phyloP scores from a whole-genome alignment of 2,113 vertebrate species.

The Uria lomvia region DNA sequence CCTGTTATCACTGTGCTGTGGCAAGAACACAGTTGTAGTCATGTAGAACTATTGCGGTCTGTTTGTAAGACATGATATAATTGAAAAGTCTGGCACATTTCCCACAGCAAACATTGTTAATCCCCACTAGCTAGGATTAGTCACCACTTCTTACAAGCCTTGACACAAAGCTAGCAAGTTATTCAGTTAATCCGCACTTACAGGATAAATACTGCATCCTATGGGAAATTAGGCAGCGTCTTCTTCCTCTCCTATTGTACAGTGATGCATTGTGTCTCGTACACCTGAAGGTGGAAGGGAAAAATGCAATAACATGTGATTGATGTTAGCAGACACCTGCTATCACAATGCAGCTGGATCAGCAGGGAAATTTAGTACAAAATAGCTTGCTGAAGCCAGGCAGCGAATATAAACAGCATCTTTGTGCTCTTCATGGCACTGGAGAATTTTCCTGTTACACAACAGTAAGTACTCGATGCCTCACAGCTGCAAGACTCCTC shows the following conservation, averaged over 20 bases:
- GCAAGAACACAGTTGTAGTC: not conserved
- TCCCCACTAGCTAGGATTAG: conserved; percentile 66
- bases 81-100: conserved; percentile 61
- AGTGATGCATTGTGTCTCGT: not conserved
- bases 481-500: not conserved
- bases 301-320: conserved; percentile 1
- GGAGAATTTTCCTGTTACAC: not conserved
- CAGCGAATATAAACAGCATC: not conserved
- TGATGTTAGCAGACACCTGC: conserved; percentile 25
- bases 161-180: conserved; percentile 66
- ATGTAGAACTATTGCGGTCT: not conserved
- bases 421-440: not conserved
- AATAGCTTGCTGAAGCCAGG: not conserved
- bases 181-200: conserved; percentile 56
- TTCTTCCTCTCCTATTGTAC: not conserved
- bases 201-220: conserved; percentile 62
- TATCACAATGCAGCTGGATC: conserved; percentile 2
- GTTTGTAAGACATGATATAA: conserved; percentile 47
- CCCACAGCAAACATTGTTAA: conserved; percentile 62
- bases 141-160: conserved; percentile 61
- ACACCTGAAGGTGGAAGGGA: conserved; percentile 4
- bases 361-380: conserved; percentile 1
- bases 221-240: conserved; percentile 32
- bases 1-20: not conserved
- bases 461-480: not conserved